A percentile compares a stretch with the other conserved stretches of the same genome.
phyloP scores from a whole-genome alignment of 2,888 invertebrate species.

The Subacronicta megacephala region DNA sequence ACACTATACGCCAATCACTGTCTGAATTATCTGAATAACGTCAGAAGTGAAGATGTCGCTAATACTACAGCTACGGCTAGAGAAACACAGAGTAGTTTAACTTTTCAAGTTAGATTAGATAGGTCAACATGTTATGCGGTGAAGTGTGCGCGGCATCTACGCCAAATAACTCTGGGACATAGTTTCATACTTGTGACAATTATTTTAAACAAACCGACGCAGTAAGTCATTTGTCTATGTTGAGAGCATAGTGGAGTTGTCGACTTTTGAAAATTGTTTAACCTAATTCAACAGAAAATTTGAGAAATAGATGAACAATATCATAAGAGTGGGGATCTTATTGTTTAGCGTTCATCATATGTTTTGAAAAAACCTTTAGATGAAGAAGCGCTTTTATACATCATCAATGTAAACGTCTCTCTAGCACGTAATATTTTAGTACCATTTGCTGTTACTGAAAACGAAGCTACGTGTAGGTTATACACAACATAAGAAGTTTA shows the following conservation, averaged over 20 bases:
- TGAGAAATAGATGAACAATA: no score
- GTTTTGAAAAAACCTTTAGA: no score
- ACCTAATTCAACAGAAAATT: no score
- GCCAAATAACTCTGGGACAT: slow-evolving; percentile 38
- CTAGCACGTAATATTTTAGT: slow-evolving; percentile 13
- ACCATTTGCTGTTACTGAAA: slow-evolving; percentile 15
- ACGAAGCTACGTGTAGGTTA: neutral
- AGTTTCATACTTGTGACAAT: slow-evolving; percentile 26
- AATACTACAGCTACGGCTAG: slow-evolving; percentile 8
- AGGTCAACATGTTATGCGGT: slow-evolving; percentile 41
- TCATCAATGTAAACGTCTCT: neutral
- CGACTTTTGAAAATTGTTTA: neutral
- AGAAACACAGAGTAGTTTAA: slow-evolving; percentile 37
- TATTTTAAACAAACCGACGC: neutral
- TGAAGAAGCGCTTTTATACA: no score
- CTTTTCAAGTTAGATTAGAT: slow-evolving; percentile 54
- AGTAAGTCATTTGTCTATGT: slow-evolving; percentile 4
- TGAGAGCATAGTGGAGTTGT: slow-evolving; percentile 10
- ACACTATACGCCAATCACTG: no score
- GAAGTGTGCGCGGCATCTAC: slow-evolving; percentile 22
- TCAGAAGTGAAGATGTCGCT: slow-evolving; percentile 3
- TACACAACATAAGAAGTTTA: neutral
- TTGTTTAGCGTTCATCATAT: no score
- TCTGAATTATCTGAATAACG: slow-evolving; percentile 17
- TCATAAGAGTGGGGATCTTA: no score